Percentiles rank a stretch among this genome's conserved stretches.
phyloP scores from a whole-genome alignment of 2,113 vertebrate genomes.

The Gambusia holbrooki region DNA sequence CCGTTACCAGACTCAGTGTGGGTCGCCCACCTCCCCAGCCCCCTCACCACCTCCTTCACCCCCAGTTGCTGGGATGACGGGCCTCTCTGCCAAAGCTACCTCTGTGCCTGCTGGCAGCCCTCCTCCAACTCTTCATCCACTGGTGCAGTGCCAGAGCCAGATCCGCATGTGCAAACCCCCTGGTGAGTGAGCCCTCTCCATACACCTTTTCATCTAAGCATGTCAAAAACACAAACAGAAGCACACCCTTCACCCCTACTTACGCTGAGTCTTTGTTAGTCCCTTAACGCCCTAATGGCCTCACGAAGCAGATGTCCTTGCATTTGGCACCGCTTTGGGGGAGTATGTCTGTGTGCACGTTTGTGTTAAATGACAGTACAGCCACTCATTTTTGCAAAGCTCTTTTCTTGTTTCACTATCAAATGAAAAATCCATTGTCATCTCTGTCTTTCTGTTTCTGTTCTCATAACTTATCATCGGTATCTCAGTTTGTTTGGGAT shows the following conservation, averaged over 20 bases:
- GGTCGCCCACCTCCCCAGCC: slow-evolving; percentile 77
- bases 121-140: slow-evolving; percentile 79
- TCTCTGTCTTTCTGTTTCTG: slow-evolving; percentile 42
- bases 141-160: slow-evolving; percentile 92
- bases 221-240: slow-evolving; percentile 41
- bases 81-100: slow-evolving; percentile 89
- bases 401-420: slow-evolving; percentile 23
- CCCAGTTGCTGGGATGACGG: slow-evolving; percentile 65
- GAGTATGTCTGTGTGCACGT: not conserved
- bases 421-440: slow-evolving; percentile 36
- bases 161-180: slow-evolving; percentile 91
- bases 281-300: slow-evolving; percentile 14
- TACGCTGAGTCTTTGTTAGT: slow-evolving; percentile 37
- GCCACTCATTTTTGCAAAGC: slow-evolving; percentile 18
- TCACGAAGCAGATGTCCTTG: slow-evolving; percentile 49
- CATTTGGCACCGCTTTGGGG: slow-evolving; percentile 40
- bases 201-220: slow-evolving; percentile 33
- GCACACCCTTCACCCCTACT: slow-evolving; percentile 2
- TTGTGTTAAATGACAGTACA: slow-evolving; percentile 12
- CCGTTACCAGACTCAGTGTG: slow-evolving; percentile 94
- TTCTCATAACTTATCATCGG: slow-evolving; percentile 31
- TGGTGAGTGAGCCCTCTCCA: slow-evolving; percentile 79
- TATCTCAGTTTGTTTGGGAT: slow-evolving; percentile 38
- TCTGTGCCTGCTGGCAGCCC: slow-evolving; percentile 81
- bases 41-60: slow-evolving; percentile 83